These are phyloP conservation scores for Scaptomyza parva DNA, from an alignment of 2,888 invertebrate species.

Conservation along the genomic window DNA sequence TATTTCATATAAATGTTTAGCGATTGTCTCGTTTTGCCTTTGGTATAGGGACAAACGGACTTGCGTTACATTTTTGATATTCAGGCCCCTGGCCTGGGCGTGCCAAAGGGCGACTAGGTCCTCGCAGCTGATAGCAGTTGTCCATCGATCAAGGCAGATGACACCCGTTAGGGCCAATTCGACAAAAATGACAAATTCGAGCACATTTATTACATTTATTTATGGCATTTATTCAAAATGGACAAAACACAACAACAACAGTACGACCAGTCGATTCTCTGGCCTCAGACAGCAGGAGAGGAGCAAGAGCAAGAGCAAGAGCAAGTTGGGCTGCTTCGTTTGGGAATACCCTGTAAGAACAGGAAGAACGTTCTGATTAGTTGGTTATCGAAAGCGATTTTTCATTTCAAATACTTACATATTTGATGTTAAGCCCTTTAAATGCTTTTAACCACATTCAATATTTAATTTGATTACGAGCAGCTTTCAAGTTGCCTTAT, in stretches of 20 bases:
- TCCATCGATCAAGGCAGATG: slow-evolving; percentile 36
- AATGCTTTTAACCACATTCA: not conserved
- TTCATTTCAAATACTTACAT: no score
- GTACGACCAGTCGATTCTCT: no score
- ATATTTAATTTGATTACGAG: not conserved
- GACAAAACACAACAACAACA: not conserved
- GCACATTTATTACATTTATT: slow-evolving; percentile 41
- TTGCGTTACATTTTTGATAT: slow-evolving; percentile 3
- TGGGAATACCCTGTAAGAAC: not conserved
- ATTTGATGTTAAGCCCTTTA: not conserved
- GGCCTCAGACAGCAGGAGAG: not conserved
- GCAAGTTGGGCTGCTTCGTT: not conserved
- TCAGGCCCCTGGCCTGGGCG: not conserved
- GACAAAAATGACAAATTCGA: slow-evolving; percentile 51
- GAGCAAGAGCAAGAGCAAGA: no score
- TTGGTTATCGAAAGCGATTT: no score
- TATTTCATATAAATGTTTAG: not conserved
- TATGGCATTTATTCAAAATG: not conserved
- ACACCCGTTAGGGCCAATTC: slow-evolving; percentile 20
- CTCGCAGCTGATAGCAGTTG: slow-evolving; percentile 25
- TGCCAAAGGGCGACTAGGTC: not conserved
- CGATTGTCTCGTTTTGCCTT: not conserved
- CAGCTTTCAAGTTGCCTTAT: no score
- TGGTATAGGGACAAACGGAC: not conserved
- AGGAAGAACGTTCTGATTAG: no score